Evolutionary conservation across 2,888 invertebrate species (phyloP).

Genomic region (Onthophagus sagittarius): DNA sequence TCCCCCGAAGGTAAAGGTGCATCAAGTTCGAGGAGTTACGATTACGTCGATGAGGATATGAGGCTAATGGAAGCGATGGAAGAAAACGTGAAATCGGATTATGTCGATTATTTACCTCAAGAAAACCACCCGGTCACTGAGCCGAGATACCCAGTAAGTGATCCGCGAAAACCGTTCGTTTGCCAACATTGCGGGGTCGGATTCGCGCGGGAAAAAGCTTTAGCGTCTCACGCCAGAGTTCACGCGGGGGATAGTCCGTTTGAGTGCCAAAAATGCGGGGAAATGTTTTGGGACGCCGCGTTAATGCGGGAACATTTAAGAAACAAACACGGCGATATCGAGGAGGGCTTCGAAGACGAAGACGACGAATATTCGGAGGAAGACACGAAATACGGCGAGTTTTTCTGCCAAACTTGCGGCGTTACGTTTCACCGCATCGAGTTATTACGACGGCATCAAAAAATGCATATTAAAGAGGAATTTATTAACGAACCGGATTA

Average conservation of each 20-base stretch:
- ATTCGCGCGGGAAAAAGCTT: conserved; percentile 77
- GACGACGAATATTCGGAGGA: conserved; percentile 56
- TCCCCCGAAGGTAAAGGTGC: conserved; percentile 37
- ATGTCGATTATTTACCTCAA: conserved; percentile 34
- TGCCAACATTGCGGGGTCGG: conserved; percentile 73
- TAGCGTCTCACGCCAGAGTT: conserved; percentile 71
- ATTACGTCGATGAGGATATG: conserved; percentile 52
- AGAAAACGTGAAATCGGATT: conserved; percentile 40
- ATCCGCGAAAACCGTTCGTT: conserved; percentile 75
- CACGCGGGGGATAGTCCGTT: conserved; percentile 78
- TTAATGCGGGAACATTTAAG: conserved; percentile 59
- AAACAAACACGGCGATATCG: conserved; percentile 53
- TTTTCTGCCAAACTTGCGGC: conserved; percentile 71
- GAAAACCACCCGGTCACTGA: conserved; percentile 34
- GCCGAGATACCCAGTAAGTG: conserved; percentile 55
- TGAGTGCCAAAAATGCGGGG: conserved; percentile 75
- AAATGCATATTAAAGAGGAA: conserved; percentile 47
- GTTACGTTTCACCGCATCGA: conserved; percentile 76
- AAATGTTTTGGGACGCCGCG: conserved; percentile 72
- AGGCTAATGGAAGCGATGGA: conserved; percentile 51
- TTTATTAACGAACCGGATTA: conserved; percentile 49
- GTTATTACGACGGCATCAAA: conserved; percentile 64
- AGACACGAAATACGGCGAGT: conserved; percentile 57
- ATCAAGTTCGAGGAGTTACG: conserved; percentile 45
- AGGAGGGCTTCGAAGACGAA: conserved; percentile 42